These are phyloP conservation scores for Hermaeophaga mercurialis DNA, from an alignment of 2,888 invertebrate genomes.

Conservation along the genomic window DNA sequence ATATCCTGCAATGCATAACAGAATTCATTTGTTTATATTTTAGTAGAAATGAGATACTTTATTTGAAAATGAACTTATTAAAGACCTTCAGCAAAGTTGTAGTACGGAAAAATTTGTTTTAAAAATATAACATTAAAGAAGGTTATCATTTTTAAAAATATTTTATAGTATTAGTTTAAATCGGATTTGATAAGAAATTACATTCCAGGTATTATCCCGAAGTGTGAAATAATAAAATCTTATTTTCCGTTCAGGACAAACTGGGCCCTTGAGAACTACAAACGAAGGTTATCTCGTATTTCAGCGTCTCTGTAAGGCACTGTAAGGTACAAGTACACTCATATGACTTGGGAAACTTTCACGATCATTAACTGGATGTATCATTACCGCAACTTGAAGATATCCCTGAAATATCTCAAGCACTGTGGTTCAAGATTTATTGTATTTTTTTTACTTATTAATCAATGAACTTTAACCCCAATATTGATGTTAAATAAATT, in stretches of 20 bases:
- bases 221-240: slow-evolving; percentile 16
- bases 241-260: slow-evolving; percentile 13
- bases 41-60: too few species aligned
- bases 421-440: neutral
- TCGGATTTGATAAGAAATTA: too few species aligned
- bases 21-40: too few species aligned
- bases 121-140: too few species aligned
- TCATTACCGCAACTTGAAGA: slow-evolving; percentile 24
- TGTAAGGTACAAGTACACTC: slow-evolving; percentile 23
- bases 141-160: too few species aligned
- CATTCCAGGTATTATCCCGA: neutral
- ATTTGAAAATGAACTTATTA: too few species aligned
- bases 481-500: neutral
- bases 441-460: neutral
- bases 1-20: too few species aligned
- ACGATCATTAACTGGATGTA: slow-evolving; percentile 28
- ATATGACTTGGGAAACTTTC: slow-evolving; percentile 20
- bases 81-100: too few species aligned
- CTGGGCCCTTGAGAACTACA: slow-evolving; percentile 22
- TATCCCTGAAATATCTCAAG: slow-evolving; percentile 13
- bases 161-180: too few species aligned
- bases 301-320: slow-evolving; percentile 19
- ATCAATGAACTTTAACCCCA: neutral
- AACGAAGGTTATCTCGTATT: slow-evolving; percentile 27
- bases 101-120: too few species aligned